A percentile compares a stretch with the other conserved stretches of the same genome.
These are phyloP conservation scores for Lemur catta DNA, from an alignment of 2,797 vertebrate genomes.

Conservation along the genomic window DNA sequence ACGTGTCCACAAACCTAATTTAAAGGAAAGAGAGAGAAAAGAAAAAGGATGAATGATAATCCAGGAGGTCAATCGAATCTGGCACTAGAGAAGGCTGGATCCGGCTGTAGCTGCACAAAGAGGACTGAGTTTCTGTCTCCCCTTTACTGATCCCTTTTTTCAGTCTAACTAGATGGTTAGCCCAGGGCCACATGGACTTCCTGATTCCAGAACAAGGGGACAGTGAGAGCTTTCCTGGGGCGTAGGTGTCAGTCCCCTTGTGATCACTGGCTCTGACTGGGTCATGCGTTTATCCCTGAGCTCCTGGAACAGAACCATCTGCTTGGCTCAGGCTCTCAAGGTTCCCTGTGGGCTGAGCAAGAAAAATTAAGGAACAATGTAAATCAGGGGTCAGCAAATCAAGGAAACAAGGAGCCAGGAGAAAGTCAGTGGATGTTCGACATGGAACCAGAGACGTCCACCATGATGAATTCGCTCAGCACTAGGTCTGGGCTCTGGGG, in stretches of 20 bases:
- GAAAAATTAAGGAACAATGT: neutral
- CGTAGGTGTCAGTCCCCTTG: neutral
- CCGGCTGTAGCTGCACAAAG: neutral
- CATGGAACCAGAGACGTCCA: accelerated
- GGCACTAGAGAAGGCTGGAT: neutral
- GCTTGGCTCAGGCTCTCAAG: accelerated
- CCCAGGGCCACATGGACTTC: neutral
- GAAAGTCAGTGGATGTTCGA: neutral
- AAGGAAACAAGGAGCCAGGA: neutral
- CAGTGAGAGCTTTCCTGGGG: neutral
- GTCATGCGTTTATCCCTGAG: neutral
- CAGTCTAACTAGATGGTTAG: neutral
- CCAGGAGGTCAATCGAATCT: neutral
- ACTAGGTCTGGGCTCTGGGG: neutral
- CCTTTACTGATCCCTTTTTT: accelerated
- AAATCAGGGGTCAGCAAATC: neutral
- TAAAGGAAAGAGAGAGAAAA: neutral
- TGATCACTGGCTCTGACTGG: neutral
- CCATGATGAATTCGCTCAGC: accelerated
- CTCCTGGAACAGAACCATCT: neutral
- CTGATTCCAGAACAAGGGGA: neutral
- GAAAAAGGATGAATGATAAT: neutral
- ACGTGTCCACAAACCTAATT: neutral
- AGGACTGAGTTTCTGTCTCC: neutral
- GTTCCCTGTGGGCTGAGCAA: neutral